phyloP scores from a whole-genome alignment of 2,113 vertebrate species.

The Corvus hawaiiensis region DNA sequence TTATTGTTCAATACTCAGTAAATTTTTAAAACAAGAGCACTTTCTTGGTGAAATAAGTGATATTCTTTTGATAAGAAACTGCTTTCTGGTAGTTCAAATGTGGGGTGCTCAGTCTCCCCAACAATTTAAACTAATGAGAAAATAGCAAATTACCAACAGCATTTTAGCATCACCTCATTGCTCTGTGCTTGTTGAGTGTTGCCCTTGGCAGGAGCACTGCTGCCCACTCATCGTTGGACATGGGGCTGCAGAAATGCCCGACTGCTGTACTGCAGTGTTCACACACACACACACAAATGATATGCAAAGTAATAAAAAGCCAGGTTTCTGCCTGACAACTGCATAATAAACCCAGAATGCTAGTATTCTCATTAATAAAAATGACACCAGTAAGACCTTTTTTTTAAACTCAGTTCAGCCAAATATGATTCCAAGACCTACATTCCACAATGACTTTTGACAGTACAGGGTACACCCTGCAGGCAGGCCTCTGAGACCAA shows the following conservation, averaged over 20 bases:
- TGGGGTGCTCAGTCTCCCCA: background rate
- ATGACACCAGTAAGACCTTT: background rate
- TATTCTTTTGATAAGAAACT: background rate
- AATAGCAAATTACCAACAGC: background rate
- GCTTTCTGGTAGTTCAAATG: background rate
- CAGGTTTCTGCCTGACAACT: background rate
- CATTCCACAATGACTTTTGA: background rate
- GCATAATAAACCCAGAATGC: background rate
- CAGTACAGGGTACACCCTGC: background rate
- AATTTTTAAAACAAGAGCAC: background rate
- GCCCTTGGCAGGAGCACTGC: background rate
- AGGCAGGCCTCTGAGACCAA: background rate
- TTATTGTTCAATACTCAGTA: background rate
- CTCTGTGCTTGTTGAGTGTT: background rate
- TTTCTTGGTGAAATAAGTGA: background rate
- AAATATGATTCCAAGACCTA: background rate
- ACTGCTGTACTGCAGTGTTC: rapidly evolving
- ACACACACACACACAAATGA: background rate
- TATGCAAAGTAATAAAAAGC: background rate
- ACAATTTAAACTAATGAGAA: background rate
- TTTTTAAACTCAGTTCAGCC: background rate
- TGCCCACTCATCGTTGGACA: background rate
- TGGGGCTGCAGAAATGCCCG: background rate
- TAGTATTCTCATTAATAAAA: background rate
- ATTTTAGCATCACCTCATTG: background rate